These are phyloP conservation scores for Dasyurus viverrinus DNA, from an alignment of 2,113 vertebrate species.

Conservation along the genomic window DNA sequence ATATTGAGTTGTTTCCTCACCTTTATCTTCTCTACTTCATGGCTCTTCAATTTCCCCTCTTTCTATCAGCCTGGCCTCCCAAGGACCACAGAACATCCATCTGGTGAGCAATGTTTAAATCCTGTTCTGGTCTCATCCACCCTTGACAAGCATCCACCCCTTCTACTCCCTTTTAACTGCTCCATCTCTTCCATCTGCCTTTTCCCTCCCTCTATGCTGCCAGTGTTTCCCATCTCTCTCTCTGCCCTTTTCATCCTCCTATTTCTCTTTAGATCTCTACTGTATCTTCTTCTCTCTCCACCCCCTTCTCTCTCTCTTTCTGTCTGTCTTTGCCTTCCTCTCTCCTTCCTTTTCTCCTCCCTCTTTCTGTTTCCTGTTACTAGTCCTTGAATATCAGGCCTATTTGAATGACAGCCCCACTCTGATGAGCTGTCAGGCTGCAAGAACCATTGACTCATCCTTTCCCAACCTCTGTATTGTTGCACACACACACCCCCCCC, in stretches of 20 bases:
- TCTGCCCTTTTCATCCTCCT: neutral
- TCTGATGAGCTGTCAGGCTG: neutral
- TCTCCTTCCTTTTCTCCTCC: no score
- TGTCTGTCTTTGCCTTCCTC: neutral
- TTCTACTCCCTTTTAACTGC: neutral
- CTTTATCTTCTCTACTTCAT: neutral
- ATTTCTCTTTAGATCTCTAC: neutral
- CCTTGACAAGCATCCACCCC: neutral
- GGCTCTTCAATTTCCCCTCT: neutral
- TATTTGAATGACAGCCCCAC: neutral
- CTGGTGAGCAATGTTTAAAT: neutral
- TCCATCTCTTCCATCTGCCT: neutral
- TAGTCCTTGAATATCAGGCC: neutral
- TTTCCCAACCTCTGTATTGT: neutral
- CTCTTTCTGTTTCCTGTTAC: neutral
- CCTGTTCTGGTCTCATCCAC: neutral
- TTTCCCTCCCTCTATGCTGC: neutral
- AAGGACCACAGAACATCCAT: neutral
- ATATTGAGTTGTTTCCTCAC: neutral
- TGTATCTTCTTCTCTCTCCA: neutral
- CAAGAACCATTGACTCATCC: neutral
- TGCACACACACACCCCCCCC: neutral
- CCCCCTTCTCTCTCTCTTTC: neutral
- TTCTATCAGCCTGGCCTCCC: neutral
- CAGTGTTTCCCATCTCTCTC: neutral